A percentile compares a stretch with the other conserved stretches of the same genome.
Evolutionary conservation across 2,888 invertebrate genomes (phyloP).

Genomic region (Artemia sp.): DNA sequence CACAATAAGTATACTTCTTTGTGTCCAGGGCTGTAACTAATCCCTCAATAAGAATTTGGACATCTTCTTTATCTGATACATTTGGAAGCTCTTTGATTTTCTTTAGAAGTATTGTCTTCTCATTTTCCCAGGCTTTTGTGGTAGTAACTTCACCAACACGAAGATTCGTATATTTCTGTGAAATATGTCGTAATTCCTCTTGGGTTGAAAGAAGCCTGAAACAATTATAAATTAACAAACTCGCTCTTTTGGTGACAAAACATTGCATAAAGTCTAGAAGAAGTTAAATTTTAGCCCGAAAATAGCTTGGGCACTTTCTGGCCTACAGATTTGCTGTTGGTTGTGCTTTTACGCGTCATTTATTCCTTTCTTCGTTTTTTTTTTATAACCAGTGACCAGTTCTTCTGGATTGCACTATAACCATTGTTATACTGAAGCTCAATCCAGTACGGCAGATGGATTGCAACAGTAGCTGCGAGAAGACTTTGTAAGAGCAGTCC

Average conservation of each 20-base stretch:
- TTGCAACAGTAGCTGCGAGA: background rate
- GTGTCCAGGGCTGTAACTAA: background rate
- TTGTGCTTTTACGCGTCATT: too few species aligned
- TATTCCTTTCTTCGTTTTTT: too few species aligned
- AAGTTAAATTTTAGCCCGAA: too few species aligned
- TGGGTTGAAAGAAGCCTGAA: background rate
- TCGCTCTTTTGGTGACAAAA: too few species aligned
- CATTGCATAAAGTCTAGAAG: too few species aligned
- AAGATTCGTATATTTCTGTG: background rate
- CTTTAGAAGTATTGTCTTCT: background rate
- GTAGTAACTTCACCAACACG: conserved; percentile 1
- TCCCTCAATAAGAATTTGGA: background rate
- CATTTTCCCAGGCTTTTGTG: background rate
- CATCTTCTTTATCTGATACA: background rate
- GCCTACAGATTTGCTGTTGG: too few species aligned
- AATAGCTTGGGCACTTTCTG: too few species aligned
- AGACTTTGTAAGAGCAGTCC: conserved; percentile 4
- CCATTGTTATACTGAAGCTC: background rate
- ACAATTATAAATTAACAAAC: background rate
- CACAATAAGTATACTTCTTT: background rate
- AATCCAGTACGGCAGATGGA: background rate
- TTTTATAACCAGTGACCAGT: too few species aligned
- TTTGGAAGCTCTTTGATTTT: background rate
- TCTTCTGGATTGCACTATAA: too few species aligned
- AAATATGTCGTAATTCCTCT: background rate